Percentiles rank a stretch among this genome's conserved stretches.
Conservation (phyloP, 35 echinoderm and acorn worm species). For the Heliocidaris tuberculata region DNA sequence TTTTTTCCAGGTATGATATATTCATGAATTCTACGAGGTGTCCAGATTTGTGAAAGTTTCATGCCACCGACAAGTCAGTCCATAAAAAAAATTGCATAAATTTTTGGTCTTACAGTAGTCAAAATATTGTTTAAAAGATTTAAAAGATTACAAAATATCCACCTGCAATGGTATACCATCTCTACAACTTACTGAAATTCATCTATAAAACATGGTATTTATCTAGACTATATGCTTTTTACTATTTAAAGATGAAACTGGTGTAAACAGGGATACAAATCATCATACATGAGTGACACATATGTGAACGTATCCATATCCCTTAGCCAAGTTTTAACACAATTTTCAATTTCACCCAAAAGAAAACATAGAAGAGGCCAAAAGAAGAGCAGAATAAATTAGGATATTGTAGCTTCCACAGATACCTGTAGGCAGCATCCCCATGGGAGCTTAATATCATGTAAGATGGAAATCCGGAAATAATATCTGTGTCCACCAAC, state of each 20-base stretch:
- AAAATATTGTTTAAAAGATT: too few relatives aligned
- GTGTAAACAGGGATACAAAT: not conserved
- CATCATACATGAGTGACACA: not conserved
- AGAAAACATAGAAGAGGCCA: not conserved
- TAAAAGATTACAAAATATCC: too few relatives aligned
- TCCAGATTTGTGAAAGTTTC: too few relatives aligned
- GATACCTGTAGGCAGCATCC: not conserved
- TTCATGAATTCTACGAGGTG: too few relatives aligned
- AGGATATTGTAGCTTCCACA: not conserved
- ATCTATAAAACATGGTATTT: too few relatives aligned
- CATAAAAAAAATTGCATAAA: too few relatives aligned
- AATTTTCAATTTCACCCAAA: not conserved
- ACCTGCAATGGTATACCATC: too few relatives aligned
- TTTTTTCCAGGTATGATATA: too few relatives aligned
- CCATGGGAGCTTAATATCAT: not conserved
- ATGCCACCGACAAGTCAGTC: too few relatives aligned
- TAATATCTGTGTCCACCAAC: not conserved
- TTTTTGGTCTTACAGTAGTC: too few relatives aligned
- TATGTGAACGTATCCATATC: not conserved
- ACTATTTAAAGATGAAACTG: not conserved
- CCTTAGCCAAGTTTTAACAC: not conserved
- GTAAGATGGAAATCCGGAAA: not conserved
- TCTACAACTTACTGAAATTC: too few relatives aligned
- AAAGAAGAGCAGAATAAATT: not conserved
- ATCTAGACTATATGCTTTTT: too few relatives aligned